A percentile compares a stretch with the other conserved stretches of the same genome.
phyloP scores from a whole-genome alignment of 2,113 vertebrate species.

The Halichoerus grypus region DNA sequence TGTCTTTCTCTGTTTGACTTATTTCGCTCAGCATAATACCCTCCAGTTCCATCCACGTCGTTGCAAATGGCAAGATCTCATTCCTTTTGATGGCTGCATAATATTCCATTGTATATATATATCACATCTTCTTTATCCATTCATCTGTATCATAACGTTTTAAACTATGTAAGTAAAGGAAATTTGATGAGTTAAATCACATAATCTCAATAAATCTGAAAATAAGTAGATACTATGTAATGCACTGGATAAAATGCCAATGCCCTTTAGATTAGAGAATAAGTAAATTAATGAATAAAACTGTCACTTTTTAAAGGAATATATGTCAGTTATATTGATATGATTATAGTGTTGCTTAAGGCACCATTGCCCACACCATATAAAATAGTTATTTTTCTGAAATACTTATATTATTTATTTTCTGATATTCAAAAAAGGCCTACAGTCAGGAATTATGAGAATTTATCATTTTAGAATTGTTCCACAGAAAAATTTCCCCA shows the following conservation, averaged over 20 bases:
- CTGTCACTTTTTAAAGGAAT: not conserved
- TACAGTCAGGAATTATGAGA: conserved; percentile 66
- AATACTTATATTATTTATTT: conserved; percentile 42
- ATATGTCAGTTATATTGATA: not conserved
- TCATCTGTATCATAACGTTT: not conserved
- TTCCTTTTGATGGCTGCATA: too few relatives aligned
- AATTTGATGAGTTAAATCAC: not conserved
- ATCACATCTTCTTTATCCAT: too few relatives aligned
- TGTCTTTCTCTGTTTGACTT: too few relatives aligned
- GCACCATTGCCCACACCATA: not conserved
- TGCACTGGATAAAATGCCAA: not conserved
- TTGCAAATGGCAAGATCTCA: too few relatives aligned
- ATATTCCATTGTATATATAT: too few relatives aligned
- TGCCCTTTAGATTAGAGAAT: not conserved
- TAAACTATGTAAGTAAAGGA: not conserved
- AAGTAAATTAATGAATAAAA: not conserved
- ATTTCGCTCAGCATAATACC: too few relatives aligned
- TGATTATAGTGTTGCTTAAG: not conserved
- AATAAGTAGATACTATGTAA: not conserved
- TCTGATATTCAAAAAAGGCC: conserved; percentile 67
- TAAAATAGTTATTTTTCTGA: conserved; percentile 56
- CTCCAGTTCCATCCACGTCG: too few relatives aligned
- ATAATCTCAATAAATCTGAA: not conserved
- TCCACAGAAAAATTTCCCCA: conserved; percentile 42
- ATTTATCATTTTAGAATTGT: conserved; percentile 69